Percentiles rank a stretch among this genome's conserved stretches.
Evolutionary conservation across 2,797 vertebrate genomes (phyloP).

Genomic region (Falco rusticolus): DNA sequence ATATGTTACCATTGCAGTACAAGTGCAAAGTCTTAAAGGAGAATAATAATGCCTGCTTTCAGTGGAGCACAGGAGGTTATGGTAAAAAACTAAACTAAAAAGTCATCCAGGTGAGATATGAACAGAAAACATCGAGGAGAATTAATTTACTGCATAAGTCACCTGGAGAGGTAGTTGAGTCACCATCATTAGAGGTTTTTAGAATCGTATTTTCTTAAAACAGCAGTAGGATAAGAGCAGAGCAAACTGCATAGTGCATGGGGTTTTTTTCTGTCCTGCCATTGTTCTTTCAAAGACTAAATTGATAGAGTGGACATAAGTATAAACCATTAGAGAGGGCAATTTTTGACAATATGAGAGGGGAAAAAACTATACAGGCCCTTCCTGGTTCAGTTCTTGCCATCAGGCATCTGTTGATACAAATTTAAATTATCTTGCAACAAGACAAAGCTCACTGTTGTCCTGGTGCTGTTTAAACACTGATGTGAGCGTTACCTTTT

Average conservation of each 20-base stretch:
- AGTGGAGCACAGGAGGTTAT: neutral
- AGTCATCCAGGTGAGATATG: neutral
- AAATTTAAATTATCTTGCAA: neutral
- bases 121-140: neutral
- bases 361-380: neutral
- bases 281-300: conserved; percentile 1
- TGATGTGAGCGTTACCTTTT: neutral
- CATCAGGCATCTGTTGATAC: neutral
- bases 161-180: neutral
- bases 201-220: conserved; percentile 30
- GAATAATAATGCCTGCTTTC: neutral
- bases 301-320: neutral
- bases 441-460: neutral
- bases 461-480: neutral
- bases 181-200: neutral
- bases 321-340: neutral
- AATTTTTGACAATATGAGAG: neutral
- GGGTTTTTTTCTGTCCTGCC: neutral
- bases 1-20: neutral
- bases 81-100: conserved; percentile 1
- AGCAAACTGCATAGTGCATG: neutral
- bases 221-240: neutral
- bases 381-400: neutral
- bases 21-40: neutral
- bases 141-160: neutral